Base-by-base conservation (phyloP, 2,888 invertebrate genomes). In the Abrostola tripartita region DNA sequence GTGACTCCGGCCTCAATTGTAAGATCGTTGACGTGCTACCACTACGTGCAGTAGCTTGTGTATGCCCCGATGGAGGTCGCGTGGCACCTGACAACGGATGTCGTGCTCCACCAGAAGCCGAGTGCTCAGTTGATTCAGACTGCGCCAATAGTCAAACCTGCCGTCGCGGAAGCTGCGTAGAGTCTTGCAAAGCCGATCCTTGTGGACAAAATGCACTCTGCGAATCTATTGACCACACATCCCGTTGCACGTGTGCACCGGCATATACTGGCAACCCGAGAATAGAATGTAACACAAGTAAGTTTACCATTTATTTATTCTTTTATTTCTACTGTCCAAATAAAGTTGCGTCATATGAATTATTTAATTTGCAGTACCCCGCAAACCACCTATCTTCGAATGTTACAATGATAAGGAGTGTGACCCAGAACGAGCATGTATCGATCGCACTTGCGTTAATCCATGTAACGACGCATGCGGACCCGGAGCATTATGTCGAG, bases 121-220 rank as follows among this genome's bases (percentile, higher is more conserved):
- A 97, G 79, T 98, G 98, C 84, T 95, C 95, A 55, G 91, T 94
- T 0, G 97, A 98, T 87, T 94, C 96, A 0, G 98, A 98, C 71
- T 98, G 98, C 85, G 92, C 95, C 7, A 96, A 96, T 68, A 94
- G 95, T 0, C 97, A 98, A 81, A 96, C 96, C 69, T 98, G 98
- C 85, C 95, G 97, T 40, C 95, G 96, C 55, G 97, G 97, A 76
- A 95, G 93, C 61, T 98, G 98, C 85, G 92, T 97, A 6, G 97
- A 97, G 63, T 98, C 98, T 6, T 98, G 98, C 81, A 95, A 95
- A 70, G 95, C 97, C 1, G 96, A 97, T 76, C 95, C 95, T 37
- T 98, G 98, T 82, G 98, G 98, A 64, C 95, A 97, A 54, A 98
- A 98, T 83, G 98, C 98, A 2, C 95, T 97, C 68, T 98, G 98